phyloP scores from a whole-genome alignment of 2,797 vertebrate genomes.

The Anomalospiza imberbis region DNA sequence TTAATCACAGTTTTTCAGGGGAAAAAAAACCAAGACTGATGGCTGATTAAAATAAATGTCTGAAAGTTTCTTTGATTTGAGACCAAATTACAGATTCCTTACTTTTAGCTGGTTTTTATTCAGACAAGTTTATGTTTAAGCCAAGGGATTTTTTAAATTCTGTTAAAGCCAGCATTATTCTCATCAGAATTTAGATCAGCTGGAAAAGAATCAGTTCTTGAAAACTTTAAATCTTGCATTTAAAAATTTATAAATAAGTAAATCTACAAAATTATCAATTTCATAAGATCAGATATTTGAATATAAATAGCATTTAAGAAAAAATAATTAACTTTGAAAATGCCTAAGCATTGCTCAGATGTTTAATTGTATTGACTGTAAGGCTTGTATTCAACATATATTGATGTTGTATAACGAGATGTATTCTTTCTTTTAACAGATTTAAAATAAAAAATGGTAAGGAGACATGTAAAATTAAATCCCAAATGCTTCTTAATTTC shows the following conservation, averaged over 20 bases:
- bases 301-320: background rate
- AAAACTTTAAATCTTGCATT: background rate
- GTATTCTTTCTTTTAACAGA: background rate
- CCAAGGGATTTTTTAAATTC: background rate
- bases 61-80: background rate
- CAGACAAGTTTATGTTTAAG: background rate
- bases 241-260: background rate
- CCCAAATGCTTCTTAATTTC: background rate
- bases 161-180: background rate
- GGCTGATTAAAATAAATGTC: background rate
- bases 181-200: background rate
- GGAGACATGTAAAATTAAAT: background rate
- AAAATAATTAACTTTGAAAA: background rate
- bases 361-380: background rate
- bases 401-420: background rate
- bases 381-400: background rate
- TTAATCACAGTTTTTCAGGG: slow-evolving; percentile 29
- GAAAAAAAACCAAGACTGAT: background rate
- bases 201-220: background rate
- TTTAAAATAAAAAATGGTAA: background rate
- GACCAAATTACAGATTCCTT: background rate
- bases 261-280: background rate
- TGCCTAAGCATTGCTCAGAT: background rate
- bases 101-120: background rate
- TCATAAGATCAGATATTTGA: background rate